phyloP scores from a whole-genome alignment of 2,113 vertebrate species.

The Semicossyphus pulcher region DNA sequence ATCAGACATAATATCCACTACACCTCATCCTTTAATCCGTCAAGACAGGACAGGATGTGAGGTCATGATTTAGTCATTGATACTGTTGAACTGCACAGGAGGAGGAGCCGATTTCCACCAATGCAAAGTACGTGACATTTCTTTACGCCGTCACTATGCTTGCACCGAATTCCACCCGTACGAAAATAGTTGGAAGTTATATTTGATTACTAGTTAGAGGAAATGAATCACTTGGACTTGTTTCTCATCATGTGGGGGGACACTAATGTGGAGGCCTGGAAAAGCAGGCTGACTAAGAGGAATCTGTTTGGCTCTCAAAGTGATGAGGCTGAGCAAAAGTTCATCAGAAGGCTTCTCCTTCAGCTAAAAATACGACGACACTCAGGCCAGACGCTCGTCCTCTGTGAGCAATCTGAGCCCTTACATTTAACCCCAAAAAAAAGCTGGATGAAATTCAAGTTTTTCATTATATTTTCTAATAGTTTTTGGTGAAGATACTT shows the following conservation, averaged over 20 bases:
- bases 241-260: background rate
- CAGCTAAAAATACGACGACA: slow-evolving; percentile 11
- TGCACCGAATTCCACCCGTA: background rate
- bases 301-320: slow-evolving; percentile 14
- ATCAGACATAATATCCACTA: too few species aligned
- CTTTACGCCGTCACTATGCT: background rate
- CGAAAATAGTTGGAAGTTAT: background rate
- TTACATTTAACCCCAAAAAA: background rate
- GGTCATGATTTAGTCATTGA: too few species aligned
- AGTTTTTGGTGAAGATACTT: slow-evolving; percentile 28
- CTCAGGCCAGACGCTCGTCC: background rate
- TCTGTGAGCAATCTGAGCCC: background rate
- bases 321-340: slow-evolving; percentile 13
- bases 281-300: background rate
- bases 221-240: slow-evolving; percentile 3
- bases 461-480: slow-evolving; percentile 1
- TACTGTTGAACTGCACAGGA: too few species aligned
- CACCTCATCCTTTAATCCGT: too few species aligned
- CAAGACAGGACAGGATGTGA: too few species aligned
- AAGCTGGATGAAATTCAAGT: background rate
- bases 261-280: slow-evolving; percentile 1
- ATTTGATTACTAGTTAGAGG: background rate
- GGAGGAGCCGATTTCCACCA: too few species aligned
- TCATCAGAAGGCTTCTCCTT: slow-evolving; percentile 2
- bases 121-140: background rate